A percentile compares a stretch with the other conserved stretches of the same genome.
These are phyloP conservation scores for Adelosebastes latens DNA, from an alignment of 2,797 vertebrate genomes.

Conservation along the genomic window DNA sequence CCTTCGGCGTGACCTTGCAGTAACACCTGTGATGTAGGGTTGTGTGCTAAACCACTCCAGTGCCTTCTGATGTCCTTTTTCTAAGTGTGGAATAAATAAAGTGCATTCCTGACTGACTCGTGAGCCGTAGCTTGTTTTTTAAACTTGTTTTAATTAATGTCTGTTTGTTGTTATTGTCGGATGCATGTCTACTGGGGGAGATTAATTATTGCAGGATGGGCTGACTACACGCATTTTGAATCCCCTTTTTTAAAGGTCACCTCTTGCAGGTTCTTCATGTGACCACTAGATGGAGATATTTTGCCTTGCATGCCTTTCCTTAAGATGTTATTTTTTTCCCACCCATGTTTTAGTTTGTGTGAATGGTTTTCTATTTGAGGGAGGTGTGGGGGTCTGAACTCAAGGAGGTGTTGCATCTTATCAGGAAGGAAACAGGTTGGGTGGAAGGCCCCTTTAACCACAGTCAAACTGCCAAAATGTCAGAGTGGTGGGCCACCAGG, in stretches of 20 bases:
- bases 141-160: neutral
- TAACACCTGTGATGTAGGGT: slow-evolving; percentile 58
- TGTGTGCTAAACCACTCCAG: slow-evolving; percentile 79
- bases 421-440: slow-evolving; percentile 76
- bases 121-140: neutral
- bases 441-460: slow-evolving; percentile 36
- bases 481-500: slow-evolving; percentile 7
- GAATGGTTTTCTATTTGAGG: neutral
- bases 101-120: slow-evolving; percentile 84
- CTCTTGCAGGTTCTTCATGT: neutral
- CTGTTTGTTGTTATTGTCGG: neutral
- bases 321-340: neutral
- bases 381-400: slow-evolving; percentile 10
- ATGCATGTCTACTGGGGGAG: neutral
- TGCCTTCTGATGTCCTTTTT: slow-evolving; percentile 84
- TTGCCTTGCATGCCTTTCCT: slow-evolving; percentile 16
- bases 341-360: neutral
- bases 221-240: neutral
- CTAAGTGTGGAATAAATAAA: slow-evolving; percentile 84
- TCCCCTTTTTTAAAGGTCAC: neutral
- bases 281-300: slow-evolving; percentile 66
- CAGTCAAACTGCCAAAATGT: slow-evolving; percentile 36
- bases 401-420: slow-evolving; percentile 64
- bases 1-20: slow-evolving; percentile 61
- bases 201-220: neutral